These are phyloP conservation scores for Drosophila kanapiae DNA, from an alignment of 1,140 invertebrate species.

Conservation along the genomic window DNA sequence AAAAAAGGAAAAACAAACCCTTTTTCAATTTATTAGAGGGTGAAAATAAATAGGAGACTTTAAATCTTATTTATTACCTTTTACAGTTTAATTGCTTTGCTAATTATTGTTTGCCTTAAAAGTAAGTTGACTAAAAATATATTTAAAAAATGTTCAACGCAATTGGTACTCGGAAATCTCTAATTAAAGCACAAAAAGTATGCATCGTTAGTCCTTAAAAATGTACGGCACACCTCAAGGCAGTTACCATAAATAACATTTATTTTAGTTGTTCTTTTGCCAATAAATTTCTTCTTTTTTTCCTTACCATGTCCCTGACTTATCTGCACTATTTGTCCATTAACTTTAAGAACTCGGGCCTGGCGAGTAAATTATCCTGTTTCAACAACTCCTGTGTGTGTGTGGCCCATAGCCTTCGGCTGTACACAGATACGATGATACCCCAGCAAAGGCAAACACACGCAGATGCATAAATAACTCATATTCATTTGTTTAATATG, in stretches of 20 bases:
- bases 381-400: slow-evolving; percentile 67
- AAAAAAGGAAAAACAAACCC: neutral
- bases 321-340: slow-evolving; percentile 46
- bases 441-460: slow-evolving; percentile 44
- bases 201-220: neutral
- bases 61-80: neutral
- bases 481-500: slow-evolving; percentile 50
- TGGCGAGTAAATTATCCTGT: slow-evolving; percentile 56
- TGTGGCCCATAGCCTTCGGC: slow-evolving; percentile 32
- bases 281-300: slow-evolving; percentile 8
- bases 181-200: neutral
- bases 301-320: slow-evolving; percentile 1
- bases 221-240: neutral
- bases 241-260: neutral
- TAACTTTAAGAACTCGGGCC: slow-evolving; percentile 45
- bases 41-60: neutral
- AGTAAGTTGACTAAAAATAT: neutral
- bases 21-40: neutral
- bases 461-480: slow-evolving; percentile 52
- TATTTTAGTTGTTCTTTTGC: neutral
- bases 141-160: neutral
- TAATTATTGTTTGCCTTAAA: neutral
- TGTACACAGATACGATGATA: slow-evolving; percentile 33
- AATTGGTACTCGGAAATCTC: neutral
- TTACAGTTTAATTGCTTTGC: neutral